phyloP scores from a whole-genome alignment of 2,888 invertebrate species.

The Xylota sylvarum region DNA sequence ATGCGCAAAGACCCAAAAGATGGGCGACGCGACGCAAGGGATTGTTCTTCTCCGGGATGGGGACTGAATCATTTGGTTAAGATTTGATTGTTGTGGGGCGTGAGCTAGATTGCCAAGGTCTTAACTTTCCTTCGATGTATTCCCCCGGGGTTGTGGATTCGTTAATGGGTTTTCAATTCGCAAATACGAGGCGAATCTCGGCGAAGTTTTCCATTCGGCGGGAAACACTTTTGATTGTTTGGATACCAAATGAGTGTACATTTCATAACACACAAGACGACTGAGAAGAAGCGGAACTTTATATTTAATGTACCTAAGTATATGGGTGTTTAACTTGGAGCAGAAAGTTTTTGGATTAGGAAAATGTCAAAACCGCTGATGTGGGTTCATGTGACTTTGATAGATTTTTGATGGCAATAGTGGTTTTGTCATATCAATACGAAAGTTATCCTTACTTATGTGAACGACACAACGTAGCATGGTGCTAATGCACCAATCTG shows the following conservation, averaged over 20 bases:
- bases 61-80: constrained; percentile 10
- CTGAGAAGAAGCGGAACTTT: not conserved
- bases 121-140: constrained; percentile 43
- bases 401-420: not conserved
- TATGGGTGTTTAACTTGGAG: not conserved
- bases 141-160: constrained; percentile 34
- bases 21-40: constrained; percentile 27
- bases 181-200: constrained; percentile 27
- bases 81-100: constrained; percentile 12
- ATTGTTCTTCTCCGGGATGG: constrained; percentile 9
- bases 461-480: no score
- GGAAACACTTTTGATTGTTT: constrained; percentile 15
- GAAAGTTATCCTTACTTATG: not conserved
- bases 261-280: not conserved
- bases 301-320: not conserved
- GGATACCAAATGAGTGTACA: constrained; percentile 19
- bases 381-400: constrained; percentile 11
- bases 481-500: no score
- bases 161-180: constrained; percentile 69
- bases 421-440: not conserved
- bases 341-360: not conserved
- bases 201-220: not conserved
- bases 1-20: constrained; percentile 12
- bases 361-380: not conserved
- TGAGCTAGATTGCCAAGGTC: constrained; percentile 8